Evolutionary conservation across 1,140 invertebrate species (phyloP), one percentile per base, ranked within the genome.

Genomic region (Lethocerus indicus): DNA sequence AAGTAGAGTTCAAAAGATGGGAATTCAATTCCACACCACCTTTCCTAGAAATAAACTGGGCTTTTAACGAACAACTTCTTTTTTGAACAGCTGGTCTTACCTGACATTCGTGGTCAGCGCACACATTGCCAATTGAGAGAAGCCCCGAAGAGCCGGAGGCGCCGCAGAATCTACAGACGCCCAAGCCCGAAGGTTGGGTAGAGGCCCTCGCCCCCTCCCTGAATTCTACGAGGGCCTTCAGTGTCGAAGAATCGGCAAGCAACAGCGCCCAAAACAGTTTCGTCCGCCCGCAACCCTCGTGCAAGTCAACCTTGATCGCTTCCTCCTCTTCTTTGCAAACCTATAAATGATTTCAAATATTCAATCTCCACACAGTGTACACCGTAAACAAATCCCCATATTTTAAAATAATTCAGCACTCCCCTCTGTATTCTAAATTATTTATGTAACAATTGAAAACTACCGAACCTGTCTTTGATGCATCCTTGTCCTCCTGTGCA

Each of bases 301-400:
- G 92, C 12, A 95, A 71, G 64, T 96, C 91, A 1, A 96, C 88
- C 44, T 90, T 75, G 39, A 90, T 87, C 0, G 89, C 87, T 62
- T 92, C 88, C 62, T 94, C 88, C 61, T 95, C 90, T 60, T 95
- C 89, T 66, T 94, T 94, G 63, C 92, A 95, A 1, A 91, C 79
- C 67, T 74, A 54, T 9, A 47, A 5, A 32, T 32, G 9, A 32
- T 32, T 9, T n/a, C 9, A 32, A 32, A 32, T 9, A 32, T 32
- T 32, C n/a, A 32, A 32, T 32, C n/a, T 9, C n/a, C 29, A 9
- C n/a, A n/a, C n/a, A n/a, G n/a, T n/a, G n/a, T n/a, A n/a, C n/a
- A n/a, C n/a, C n/a, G n/a, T n/a, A n/a, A n/a, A n/a, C n/a, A n/a
- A n/a, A n/a, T n/a, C n/a, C n/a, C n/a, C n/a, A n/a, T n/a, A n/a